Base-by-base conservation (phyloP, 2,113 vertebrate genomes). In the Chlamydotis undulata region DNA sequence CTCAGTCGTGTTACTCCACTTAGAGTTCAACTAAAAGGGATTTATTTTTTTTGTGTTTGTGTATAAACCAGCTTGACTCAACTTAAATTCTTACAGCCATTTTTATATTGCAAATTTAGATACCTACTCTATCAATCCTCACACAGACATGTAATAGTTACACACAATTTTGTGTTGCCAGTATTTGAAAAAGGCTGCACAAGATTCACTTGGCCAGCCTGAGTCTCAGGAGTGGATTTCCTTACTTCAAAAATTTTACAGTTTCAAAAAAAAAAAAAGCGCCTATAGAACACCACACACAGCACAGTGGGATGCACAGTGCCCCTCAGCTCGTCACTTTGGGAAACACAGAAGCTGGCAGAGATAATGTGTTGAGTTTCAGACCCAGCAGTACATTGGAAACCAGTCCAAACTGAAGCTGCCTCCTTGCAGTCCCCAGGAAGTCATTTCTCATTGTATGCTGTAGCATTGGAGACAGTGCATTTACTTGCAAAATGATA, bases 261-360 rank as follows among this genome's bases (percentile, higher is more conserved):
- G 6, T 84, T 94, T 89, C 0, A 0, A 22, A 19, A 65, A 37
- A 0, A 22, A 19, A 65, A 37, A 73, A 59, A 79, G 22, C 76
- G 11, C 15, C 41, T 19, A 23, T 3, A 70, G n/a, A 69, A 69
- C 6, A 65, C 10, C n/a, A 50, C 5, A 53, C 5, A 52, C 17
- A 73, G 37, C 18, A 43, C 0, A 0, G 41, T 13, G 47, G 35
- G 74, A 82, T 69, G 67, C 19, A 69, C 24, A 52, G 6, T 25
- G 28, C 4, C 23, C 56, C 28, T 56, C 41, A 55, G 37, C 37
- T 47, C 29, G 70, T 18, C 14, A n/a, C 16, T 47, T 0, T 14
- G 4, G 63, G 60, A 89, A 84, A 68, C 14, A 70, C 21, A 61
- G 45, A 68, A 67, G 31, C 12, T 3, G 1, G 57, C 33, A 75